Percentiles rank a stretch among this genome's conserved stretches.
Conservation (phyloP, 2,888 invertebrate genomes). For the Trichogramma dendrolimi region DNA sequence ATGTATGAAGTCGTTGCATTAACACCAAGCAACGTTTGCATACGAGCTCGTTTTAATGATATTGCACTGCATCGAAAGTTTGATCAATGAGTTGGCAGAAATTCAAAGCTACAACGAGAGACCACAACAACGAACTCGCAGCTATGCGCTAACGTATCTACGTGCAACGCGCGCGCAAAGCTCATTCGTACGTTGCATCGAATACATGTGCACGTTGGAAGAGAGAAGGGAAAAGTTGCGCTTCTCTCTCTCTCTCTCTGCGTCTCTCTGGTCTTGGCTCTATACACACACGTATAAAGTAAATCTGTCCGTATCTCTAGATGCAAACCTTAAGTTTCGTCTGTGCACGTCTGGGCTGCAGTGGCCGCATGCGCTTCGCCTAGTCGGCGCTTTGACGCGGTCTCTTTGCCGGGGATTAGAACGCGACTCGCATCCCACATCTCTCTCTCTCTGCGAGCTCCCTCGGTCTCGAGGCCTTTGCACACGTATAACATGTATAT, state of each 20-base stretch:
- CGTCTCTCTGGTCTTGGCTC: no score
- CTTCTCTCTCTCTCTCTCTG: slow-evolving; percentile 1
- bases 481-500: no score
- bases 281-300: no score
- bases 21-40: neutral
- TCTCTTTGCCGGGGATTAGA: slow-evolving; percentile 14
- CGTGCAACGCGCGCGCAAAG: neutral
- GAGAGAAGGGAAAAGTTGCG: neutral
- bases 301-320: no score
- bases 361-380: neutral
- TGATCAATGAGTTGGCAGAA: neutral
- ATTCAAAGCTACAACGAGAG: neutral
- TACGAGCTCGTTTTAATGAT: neutral
- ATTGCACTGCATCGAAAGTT: neutral
- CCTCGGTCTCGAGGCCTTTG: neutral
- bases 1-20: neutral
- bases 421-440: neutral
- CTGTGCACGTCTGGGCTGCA: neutral
- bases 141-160: neutral
- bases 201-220: no score
- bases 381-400: slow-evolving; percentile 24
- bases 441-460: neutral
- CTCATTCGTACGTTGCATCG: neutral
- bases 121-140: neutral
- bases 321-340: no score